A percentile compares a stretch with the other conserved stretches of the same genome.
These are phyloP conservation scores for Botia almorhae DNA, from an alignment of 2,797 vertebrate species.

Conservation along the genomic window DNA sequence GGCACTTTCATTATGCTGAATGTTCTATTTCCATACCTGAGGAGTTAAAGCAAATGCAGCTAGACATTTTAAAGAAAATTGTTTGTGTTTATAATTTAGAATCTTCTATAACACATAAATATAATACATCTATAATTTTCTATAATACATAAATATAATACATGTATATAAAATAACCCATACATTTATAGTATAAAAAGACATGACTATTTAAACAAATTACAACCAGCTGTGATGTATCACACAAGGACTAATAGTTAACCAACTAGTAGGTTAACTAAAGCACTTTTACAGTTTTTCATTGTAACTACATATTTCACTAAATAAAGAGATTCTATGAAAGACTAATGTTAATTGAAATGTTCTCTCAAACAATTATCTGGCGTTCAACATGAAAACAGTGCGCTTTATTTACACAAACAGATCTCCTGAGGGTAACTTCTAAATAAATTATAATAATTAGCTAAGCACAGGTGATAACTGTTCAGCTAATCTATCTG, in stretches of 20 bases:
- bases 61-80: neutral
- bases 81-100: neutral
- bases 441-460: neutral
- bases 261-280: no score
- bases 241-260: no score
- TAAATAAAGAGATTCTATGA: no score
- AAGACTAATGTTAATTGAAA: neutral
- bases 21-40: neutral
- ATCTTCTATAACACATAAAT: no score
- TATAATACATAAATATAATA: no score
- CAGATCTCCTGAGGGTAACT: neutral
- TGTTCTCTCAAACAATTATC: constrained; percentile 3
- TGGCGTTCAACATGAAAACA: neutral
- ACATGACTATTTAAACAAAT: no score
- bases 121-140: no score
- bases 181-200: no score
- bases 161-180: no score
- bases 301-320: no score
- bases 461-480: neutral
- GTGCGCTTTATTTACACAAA: neutral
- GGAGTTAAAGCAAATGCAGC: neutral
- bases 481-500: neutral
- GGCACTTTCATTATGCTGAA: neutral
- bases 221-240: no score
- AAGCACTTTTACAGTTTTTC: no score